Evolutionary conservation across 2,888 invertebrate species (phyloP).

Genomic region (Drosophila barbarae): DNA sequence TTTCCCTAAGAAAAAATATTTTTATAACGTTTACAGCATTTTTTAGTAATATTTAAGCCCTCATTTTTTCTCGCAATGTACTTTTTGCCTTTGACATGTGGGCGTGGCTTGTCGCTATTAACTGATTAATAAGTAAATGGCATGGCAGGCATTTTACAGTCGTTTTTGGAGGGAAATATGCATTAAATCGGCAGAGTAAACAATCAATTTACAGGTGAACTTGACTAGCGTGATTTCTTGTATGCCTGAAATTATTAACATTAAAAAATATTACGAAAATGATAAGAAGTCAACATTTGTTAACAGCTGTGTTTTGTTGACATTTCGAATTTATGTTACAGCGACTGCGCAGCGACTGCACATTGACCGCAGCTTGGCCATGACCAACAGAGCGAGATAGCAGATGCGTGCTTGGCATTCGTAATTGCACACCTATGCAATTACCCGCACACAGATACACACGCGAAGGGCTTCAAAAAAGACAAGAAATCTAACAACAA

Average conservation of each 20-base stretch:
- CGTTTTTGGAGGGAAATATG: slow-evolving; percentile 29
- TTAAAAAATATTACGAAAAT: slow-evolving; percentile 20
- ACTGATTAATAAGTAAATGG: slow-evolving; percentile 48
- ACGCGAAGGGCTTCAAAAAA: slow-evolving; percentile 52
- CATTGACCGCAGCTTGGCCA: slow-evolving; percentile 41
- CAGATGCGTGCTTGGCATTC: slow-evolving; percentile 60
- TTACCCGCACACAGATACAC: slow-evolving; percentile 10
- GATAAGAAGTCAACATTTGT: slow-evolving; percentile 14
- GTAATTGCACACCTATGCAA: slow-evolving; percentile 44
- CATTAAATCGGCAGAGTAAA: slow-evolving; percentile 22
- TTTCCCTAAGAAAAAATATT: neutral
- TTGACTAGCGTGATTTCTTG: neutral
- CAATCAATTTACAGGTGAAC: slow-evolving; percentile 13
- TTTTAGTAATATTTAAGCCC: neutral
- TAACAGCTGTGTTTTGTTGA: slow-evolving; percentile 31
- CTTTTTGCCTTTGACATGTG: slow-evolving; percentile 8
- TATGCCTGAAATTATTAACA: neutral
- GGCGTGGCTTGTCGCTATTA: slow-evolving; percentile 28
- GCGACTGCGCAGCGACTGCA: slow-evolving; percentile 32
- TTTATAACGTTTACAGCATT: neutral
- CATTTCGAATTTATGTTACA: slow-evolving; percentile 61
- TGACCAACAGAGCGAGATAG: slow-evolving; percentile 55
- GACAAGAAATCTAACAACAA: slow-evolving; percentile 26
- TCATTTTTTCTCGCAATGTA: neutral
- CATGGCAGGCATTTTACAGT: slow-evolving; percentile 36